Evolutionary conservation across 2,113 vertebrate species (phyloP), one percentile per base, ranked within the genome.

Genomic region (Aphyosemion australe): DNA sequence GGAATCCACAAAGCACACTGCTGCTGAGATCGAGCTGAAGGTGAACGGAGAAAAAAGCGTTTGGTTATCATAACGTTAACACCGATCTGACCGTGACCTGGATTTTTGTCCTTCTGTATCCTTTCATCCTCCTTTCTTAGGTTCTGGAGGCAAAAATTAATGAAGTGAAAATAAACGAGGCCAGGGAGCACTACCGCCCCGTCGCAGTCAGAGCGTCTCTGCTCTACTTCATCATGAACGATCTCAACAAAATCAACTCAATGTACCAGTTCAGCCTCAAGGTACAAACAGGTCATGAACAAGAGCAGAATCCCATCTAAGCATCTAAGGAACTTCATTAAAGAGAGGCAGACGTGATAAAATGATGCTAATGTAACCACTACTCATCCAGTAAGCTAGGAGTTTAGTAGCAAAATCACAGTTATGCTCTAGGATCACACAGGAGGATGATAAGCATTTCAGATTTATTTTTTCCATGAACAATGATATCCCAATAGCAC

Each of bases 181-280:
- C 91, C 39, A 79, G 65, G 65, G 93, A 94, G 19, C 90, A 92
- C 72, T 94, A 94, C 69, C 91, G 91, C 14, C 85, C 89, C 1
- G 94, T 93, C 26, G 92, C 93, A 37, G 89, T 91, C 78, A 91
- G 90, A 76, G 92, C 92, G 9, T 93, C 93, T 4, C 69, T 94
- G 54, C 91, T 95, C 65, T 95, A 85, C 84, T 94, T 95, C 59
- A 94, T 94, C 83, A 91, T 88, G 88, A 93, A 94, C 46, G 92
- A 94, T 76, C 88, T 93, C 62, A 94, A 94, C 88, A 94, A 95
- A 91, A 95, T 95, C 90, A 95, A 89, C 87, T 82, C 92, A 54
- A 92, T 93, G 93, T 95, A 95, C 80, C 92, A 94, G 82, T 93
- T 94, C 88, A 94, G 93, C 67, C 91, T 94, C 11, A 90, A 94